phyloP scores from a whole-genome alignment of 1,140 invertebrate genomes.

The Aphis gossypii region DNA sequence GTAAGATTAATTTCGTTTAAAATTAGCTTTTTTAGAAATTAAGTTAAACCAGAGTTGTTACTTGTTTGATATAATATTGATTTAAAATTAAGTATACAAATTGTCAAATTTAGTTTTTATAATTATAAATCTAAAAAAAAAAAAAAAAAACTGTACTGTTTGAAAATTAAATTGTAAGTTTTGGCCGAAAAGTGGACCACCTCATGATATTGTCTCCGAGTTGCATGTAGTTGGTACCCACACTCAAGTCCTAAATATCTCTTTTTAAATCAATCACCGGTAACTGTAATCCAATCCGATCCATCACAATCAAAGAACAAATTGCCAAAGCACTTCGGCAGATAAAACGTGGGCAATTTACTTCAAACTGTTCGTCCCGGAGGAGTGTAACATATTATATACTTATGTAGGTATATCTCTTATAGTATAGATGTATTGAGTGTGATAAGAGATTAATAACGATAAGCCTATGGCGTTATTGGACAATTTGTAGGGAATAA shows the following conservation, averaged over 20 bases:
- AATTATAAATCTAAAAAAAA: too few species aligned
- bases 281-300: background rate
- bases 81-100: too few species aligned
- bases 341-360: background rate
- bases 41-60: too few species aligned
- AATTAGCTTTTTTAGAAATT: too few species aligned
- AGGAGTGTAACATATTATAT: background rate
- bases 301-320: background rate
- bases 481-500: background rate
- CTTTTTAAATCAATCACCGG: background rate
- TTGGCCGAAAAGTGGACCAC: too few species aligned
- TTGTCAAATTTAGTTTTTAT: too few species aligned
- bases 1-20: too few species aligned
- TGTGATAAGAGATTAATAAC: background rate
- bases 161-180: too few species aligned
- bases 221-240: background rate
- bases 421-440: background rate
- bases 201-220: background rate
- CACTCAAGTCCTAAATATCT: background rate
- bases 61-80: too few species aligned
- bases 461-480: background rate
- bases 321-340: background rate
- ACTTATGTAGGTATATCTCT: background rate
- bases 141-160: too few species aligned
- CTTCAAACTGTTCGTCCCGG: background rate